Evolutionary conservation across 2,888 invertebrate genomes (phyloP), one percentile per base, ranked within the genome.

Genomic region (Matsumyia berberina): DNA sequence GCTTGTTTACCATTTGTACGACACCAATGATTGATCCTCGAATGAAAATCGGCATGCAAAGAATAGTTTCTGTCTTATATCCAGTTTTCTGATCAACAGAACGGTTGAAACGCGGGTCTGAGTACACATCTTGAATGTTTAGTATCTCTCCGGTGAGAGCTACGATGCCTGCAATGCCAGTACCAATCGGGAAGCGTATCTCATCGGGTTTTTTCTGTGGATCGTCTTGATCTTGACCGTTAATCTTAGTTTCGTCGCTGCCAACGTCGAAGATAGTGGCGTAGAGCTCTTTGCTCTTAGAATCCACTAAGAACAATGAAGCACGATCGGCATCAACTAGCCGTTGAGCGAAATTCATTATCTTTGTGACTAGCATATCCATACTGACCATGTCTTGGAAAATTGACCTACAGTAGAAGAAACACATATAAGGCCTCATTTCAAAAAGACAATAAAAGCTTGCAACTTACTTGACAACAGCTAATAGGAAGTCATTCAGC

Each of bases 371-470:
- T 0, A 97, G 93, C 76, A 94, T 94, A 88, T 97, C 96, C 93
- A 97, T 95, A 86, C 96, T 96, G 55, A 96, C 95, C 94, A 97
- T 97, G 89, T 97, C 96, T 92, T 97, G 96, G 89, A 97, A 97
- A 89, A 97, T 96, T 7, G 96, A 96, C 90, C 96, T 96, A 91
- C 39, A 92, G 46, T 24, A 31, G 12, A 24, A 3, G 44, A 72
- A 33, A 9, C 6, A 9, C 3, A 11, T 12, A 42, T 35, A 7
- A n/a, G n/a, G n/a, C n/a, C n/a, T 12, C 15, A 37, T 31, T 12
- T n/a, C 2, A 7, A 5, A 33, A 11, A 55, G 19, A 2, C 2
- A 7, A 5, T 24, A 11, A 55, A 31, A 2, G 0, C n/a, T 8
- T 11, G 24, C 11, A 57, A 93, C 94, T 94, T 92, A 96, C 96